A percentile compares a stretch with the other conserved stretches of the same genome.
phyloP scores from a whole-genome alignment of 2,113 vertebrate genomes.

The Canis aureus region DNA sequence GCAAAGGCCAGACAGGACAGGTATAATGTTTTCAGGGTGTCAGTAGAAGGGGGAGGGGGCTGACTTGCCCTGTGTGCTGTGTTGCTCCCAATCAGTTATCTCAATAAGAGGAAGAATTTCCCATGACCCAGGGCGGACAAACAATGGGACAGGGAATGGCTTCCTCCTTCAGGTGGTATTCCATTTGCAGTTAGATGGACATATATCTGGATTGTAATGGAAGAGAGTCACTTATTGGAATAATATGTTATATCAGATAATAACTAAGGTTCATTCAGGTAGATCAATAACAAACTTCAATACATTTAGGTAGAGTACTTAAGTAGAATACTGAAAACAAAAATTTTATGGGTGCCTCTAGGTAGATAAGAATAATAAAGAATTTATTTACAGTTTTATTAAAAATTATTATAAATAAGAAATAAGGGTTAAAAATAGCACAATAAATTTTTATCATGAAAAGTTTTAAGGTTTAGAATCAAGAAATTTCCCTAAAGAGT shows the following conservation, averaged over 20 bases:
- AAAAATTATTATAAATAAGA: slow-evolving; percentile 64
- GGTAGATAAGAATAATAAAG: slow-evolving; percentile 6
- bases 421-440: slow-evolving; percentile 67
- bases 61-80: neutral
- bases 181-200: neutral
- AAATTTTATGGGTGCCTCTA: neutral
- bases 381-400: slow-evolving; percentile 68
- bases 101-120: neutral
- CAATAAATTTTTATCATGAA: slow-evolving; percentile 72
- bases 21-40: neutral
- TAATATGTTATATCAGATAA: slow-evolving; percentile 47
- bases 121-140: neutral
- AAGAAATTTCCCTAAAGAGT: slow-evolving; percentile 69
- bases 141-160: neutral
- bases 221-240: slow-evolving; percentile 11
- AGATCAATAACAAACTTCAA: slow-evolving; percentile 37
- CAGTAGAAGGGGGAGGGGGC: neutral
- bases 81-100: neutral
- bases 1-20: neutral
- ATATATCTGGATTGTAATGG: neutral
- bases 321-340: slow-evolving; percentile 48
- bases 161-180: neutral
- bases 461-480: slow-evolving; percentile 70
- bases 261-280: neutral
- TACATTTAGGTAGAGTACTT: neutral